Evolutionary conservation across 2,888 invertebrate genomes (phyloP).

Genomic region (Trichogramma dendrolimi): DNA sequence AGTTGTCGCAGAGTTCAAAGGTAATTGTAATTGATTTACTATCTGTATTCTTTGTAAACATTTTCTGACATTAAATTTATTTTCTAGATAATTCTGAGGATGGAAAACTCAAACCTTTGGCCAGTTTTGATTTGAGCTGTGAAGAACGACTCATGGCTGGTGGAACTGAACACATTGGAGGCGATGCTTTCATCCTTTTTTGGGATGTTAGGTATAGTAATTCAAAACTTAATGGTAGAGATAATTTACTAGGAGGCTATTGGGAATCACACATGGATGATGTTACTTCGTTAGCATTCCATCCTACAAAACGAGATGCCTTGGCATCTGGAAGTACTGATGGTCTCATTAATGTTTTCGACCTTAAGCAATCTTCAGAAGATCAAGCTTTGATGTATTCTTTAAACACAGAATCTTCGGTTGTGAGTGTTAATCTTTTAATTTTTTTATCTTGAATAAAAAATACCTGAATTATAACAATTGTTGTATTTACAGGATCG

Average conservation of each 20-base stretch:
- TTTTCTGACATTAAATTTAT: constrained; percentile 38
- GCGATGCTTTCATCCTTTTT: constrained; percentile 73
- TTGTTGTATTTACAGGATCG: constrained; percentile 42
- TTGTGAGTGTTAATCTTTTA: constrained; percentile 52
- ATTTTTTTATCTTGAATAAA: constrained; percentile 7
- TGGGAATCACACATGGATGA: constrained; percentile 82
- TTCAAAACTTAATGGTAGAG: constrained; percentile 45
- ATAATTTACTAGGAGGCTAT: constrained; percentile 68
- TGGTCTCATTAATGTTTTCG: constrained; percentile 80
- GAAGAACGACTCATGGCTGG: constrained; percentile 69
- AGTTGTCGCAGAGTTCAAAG: constrained; percentile 51
- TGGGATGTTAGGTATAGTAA: constrained; percentile 67
- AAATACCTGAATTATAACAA: not conserved
- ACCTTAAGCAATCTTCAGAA: constrained; percentile 68
- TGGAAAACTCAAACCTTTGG: constrained; percentile 57
- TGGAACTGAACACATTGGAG: constrained; percentile 67
- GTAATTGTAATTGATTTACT: constrained; percentile 37
- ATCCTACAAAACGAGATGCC: constrained; percentile 62
- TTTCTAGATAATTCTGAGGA: constrained; percentile 48
- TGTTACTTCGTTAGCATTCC: constrained; percentile 64
- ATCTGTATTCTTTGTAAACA: constrained; percentile 2
- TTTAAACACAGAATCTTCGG: constrained; percentile 74
- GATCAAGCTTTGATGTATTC: constrained; percentile 76
- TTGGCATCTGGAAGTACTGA: constrained; percentile 77
- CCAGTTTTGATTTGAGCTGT: constrained; percentile 71